phyloP scores from a whole-genome alignment of 2,888 invertebrate species.

The Lithosia quadra region DNA sequence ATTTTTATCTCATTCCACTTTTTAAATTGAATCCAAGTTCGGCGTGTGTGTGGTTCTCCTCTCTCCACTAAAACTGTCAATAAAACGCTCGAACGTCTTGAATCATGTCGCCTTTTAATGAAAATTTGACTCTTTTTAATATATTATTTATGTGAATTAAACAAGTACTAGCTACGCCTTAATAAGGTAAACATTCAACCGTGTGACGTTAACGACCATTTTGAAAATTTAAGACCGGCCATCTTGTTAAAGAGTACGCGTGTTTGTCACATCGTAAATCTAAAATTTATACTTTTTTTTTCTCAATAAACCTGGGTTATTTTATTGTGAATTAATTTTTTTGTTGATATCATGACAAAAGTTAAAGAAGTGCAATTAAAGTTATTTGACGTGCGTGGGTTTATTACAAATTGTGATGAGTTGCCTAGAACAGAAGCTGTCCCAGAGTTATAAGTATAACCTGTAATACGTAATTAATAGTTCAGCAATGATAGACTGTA shows the following conservation, averaged over 20 bases:
- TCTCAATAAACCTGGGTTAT: constrained; percentile 35
- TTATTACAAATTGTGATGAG: background rate
- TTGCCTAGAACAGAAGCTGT: background rate
- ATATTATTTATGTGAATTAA: constrained; percentile 78
- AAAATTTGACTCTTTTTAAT: constrained; percentile 80
- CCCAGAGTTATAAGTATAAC: background rate
- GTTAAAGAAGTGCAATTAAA: constrained; percentile 15
- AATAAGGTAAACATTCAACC: constrained; percentile 73
- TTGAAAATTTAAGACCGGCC: constrained; percentile 70
- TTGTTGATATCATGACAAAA: constrained; percentile 51
- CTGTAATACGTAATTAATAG: too few species aligned
- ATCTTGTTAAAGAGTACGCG: constrained; percentile 64
- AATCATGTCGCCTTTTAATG: constrained; percentile 78
- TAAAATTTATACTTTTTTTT: constrained; percentile 64
- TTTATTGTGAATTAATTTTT: constrained; percentile 50
- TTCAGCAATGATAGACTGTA: too few species aligned
- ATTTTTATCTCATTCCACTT: constrained; percentile 86
- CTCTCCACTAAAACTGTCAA: constrained; percentile 82
- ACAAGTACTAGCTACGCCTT: constrained; percentile 72
- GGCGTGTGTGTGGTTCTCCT: constrained; percentile 83
- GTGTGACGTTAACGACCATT: constrained; percentile 70
- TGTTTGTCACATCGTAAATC: constrained; percentile 79
- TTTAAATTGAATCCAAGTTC: constrained; percentile 85
- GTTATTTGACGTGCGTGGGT: background rate
- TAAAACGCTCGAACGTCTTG: constrained; percentile 74